These are phyloP conservation scores for Latheticus oryzae DNA, from an alignment of 2,888 invertebrate genomes.

Conservation along the genomic window DNA sequence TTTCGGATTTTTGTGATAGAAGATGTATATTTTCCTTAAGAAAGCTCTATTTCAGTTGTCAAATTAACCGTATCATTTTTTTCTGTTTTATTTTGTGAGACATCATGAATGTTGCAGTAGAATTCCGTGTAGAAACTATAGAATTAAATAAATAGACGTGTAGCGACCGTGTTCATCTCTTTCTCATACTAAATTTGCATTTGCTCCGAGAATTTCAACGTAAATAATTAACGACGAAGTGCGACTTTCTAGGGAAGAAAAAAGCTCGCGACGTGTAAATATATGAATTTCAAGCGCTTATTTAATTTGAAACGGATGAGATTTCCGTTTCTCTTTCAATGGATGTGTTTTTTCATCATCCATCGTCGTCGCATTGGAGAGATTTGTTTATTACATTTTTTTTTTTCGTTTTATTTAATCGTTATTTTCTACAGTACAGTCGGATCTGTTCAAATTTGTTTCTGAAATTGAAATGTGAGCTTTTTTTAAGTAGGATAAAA, in stretches of 20 bases:
- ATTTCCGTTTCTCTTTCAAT: slow-evolving; percentile 27
- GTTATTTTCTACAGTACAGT: slow-evolving; percentile 22
- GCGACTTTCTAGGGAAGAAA: slow-evolving; percentile 10
- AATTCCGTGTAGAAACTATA: slow-evolving; percentile 29
- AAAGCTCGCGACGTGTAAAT: slow-evolving; percentile 32
- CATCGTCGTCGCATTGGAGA: slow-evolving; percentile 29
- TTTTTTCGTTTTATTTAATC: slow-evolving; percentile 34
- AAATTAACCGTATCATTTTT: slow-evolving; percentile 26
- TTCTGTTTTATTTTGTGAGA: slow-evolving; percentile 21
- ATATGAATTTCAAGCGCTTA: slow-evolving; percentile 35
- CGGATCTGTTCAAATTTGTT: slow-evolving; percentile 7
- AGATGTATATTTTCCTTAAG: slow-evolving; percentile 16
- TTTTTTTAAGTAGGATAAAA: too few species aligned
- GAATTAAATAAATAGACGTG: slow-evolving; percentile 33
- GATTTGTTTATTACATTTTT: slow-evolving; percentile 40
- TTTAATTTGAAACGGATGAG: slow-evolving; percentile 34
- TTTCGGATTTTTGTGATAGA: too few species aligned
- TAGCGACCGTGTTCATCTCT: slow-evolving; percentile 1
- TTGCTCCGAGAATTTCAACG: slow-evolving; percentile 11
- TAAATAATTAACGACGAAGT: slow-evolving; percentile 33
- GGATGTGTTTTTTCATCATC: slow-evolving; percentile 27
- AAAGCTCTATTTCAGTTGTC: slow-evolving; percentile 33
- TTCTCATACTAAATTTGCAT: slow-evolving; percentile 29
- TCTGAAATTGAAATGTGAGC: too few species aligned
- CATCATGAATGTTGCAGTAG: slow-evolving; percentile 30